A percentile compares a stretch with the other conserved stretches of the same genome.
Conservation (phyloP, 2,113 vertebrate genomes). For the Lota lota region DNA sequence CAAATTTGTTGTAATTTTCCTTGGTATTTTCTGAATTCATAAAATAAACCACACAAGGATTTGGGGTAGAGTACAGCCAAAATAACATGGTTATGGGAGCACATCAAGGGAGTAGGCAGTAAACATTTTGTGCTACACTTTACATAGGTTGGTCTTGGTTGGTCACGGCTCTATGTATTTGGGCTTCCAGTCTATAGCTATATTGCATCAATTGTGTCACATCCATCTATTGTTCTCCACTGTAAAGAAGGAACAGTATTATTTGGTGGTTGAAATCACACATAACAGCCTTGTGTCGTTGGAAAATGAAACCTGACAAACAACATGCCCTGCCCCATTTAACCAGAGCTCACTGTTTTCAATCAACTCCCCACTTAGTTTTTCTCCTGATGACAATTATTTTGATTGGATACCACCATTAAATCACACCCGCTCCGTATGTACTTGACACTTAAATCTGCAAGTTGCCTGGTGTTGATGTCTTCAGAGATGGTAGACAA, state of each 20-base stretch:
- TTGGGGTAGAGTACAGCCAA: not conserved
- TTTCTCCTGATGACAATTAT: not conserved
- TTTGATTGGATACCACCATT: slow-evolving; percentile 9
- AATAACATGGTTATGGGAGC: not conserved
- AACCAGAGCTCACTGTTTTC: slow-evolving; percentile 24
- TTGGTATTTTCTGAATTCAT: slow-evolving; percentile 14
- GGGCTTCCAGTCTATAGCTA: too few species aligned
- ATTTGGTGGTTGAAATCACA: not conserved
- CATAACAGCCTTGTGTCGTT: slow-evolving; percentile 6
- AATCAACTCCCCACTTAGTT: slow-evolving; percentile 24
- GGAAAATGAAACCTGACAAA: slow-evolving; percentile 18
- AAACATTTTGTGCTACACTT: too few species aligned
- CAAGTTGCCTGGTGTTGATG: not conserved
- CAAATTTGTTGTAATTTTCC: slow-evolving; percentile 17
- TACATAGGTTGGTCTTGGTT: too few species aligned
- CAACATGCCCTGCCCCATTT: slow-evolving; percentile 8
- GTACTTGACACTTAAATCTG: not conserved
- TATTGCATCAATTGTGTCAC: not conserved
- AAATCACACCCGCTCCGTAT: slow-evolving; percentile 14
- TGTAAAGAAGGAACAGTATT: not conserved
- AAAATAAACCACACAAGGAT: slow-evolving; percentile 23
- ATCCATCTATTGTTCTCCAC: slow-evolving; percentile 2
- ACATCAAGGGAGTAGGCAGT: not conserved
- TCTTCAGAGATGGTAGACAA: too few species aligned
- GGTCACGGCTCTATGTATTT: too few species aligned